Conservation (phyloP, 2,888 invertebrate genomes). For the Phortica okadai region DNA sequence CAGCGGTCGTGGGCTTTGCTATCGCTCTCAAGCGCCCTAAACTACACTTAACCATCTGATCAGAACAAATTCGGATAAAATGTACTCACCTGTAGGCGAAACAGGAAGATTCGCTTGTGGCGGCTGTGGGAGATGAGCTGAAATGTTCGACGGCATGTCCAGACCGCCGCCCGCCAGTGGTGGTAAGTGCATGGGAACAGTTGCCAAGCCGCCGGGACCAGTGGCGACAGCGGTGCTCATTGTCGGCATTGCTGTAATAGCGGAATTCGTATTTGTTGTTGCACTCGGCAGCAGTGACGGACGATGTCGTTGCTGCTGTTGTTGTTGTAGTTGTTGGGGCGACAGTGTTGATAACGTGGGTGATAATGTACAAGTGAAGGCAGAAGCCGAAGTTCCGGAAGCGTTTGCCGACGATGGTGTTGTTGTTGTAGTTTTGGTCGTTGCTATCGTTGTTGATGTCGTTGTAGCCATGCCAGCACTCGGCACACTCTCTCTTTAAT, state of each 20-base stretch:
- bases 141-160: slow-evolving; percentile 37
- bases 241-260: slow-evolving; percentile 53
- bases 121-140: slow-evolving; percentile 51
- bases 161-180: slow-evolving; percentile 51
- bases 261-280: slow-evolving; percentile 39
- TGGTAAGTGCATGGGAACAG: slow-evolving; percentile 54
- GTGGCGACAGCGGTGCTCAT: slow-evolving; percentile 77
- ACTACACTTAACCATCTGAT: too few species aligned
- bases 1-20: too few species aligned
- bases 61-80: neutral
- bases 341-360: slow-evolving; percentile 22
- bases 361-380: neutral
- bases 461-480: slow-evolving; percentile 23
- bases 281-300: slow-evolving; percentile 41
- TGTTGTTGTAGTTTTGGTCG: neutral
- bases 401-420: neutral
- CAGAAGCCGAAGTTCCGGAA: neutral
- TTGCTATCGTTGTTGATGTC: slow-evolving; percentile 5
- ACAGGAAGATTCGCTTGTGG: slow-evolving; percentile 51
- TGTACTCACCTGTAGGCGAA: slow-evolving; percentile 60
- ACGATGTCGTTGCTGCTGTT: slow-evolving; percentile 39
- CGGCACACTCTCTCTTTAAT: neutral
- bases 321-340: slow-evolving; percentile 47
- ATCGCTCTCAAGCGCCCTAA: too few species aligned
- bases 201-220: slow-evolving; percentile 55